A percentile compares a stretch with the other conserved stretches of the same genome.
phyloP scores from a whole-genome alignment of 2,888 invertebrate genomes.

The Pristionchus japonicus region DNA sequence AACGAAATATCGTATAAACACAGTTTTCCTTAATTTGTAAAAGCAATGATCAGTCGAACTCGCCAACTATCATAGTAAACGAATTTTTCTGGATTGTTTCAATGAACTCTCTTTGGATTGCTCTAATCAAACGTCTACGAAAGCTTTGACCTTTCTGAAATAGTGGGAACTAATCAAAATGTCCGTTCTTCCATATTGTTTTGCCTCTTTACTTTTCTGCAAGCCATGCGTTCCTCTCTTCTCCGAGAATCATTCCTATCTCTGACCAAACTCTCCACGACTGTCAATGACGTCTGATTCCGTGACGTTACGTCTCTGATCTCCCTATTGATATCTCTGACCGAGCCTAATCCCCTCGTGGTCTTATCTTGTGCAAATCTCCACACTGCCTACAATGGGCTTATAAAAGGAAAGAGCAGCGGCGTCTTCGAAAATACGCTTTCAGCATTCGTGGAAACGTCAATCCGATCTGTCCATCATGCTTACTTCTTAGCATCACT shows the following conservation, averaged over 20 bases:
- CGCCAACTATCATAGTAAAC: too few relatives aligned
- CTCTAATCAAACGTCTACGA: background rate
- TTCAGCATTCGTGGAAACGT: background rate
- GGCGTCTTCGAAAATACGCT: background rate
- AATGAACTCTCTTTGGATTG: background rate
- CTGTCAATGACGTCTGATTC: background rate
- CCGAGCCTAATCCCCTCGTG: constrained; percentile 16
- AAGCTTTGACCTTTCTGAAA: background rate
- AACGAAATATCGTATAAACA: too few relatives aligned
- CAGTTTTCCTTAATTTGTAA: too few relatives aligned
- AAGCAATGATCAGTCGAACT: too few relatives aligned
- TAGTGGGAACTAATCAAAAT: too few relatives aligned
- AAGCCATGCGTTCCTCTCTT: too few relatives aligned
- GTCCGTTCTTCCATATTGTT: too few relatives aligned
- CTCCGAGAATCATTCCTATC: background rate
- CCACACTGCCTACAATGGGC: constrained; percentile 4
- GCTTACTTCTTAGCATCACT: background rate
- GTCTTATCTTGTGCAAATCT: background rate
- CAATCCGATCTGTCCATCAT: background rate
- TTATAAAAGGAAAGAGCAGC: constrained; percentile 10
- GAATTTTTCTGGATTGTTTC: background rate
- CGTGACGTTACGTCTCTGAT: background rate
- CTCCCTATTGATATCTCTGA: background rate
- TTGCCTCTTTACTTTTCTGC: too few relatives aligned
- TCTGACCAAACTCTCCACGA: background rate